Evolutionary conservation across 1,140 invertebrate genomes (phyloP).

Genomic region (Bombus confusus): DNA sequence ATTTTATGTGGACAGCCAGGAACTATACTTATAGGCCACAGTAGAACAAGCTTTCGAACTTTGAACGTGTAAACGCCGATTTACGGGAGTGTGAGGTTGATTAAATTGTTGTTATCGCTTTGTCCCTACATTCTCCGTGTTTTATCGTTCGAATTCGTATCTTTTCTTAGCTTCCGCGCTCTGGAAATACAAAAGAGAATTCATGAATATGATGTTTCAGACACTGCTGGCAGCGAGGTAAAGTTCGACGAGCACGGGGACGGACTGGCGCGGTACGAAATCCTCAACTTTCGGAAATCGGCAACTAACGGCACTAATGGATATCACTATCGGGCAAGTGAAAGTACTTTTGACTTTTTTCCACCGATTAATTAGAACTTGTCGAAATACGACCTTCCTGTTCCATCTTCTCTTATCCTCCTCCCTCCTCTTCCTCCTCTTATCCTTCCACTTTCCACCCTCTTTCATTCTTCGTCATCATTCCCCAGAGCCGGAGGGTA

Average conservation of each 20-base stretch:
- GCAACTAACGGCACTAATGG: constrained; percentile 80
- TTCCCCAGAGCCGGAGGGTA: background rate
- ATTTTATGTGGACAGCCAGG: too few relatives aligned
- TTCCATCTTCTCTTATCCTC: too few relatives aligned
- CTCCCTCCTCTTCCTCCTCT: too few relatives aligned
- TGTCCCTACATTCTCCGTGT: too few relatives aligned
- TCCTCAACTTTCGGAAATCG: constrained; percentile 84
- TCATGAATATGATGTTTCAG: constrained; percentile 76
- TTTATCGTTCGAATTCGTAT: background rate
- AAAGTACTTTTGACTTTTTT: constrained; percentile 32
- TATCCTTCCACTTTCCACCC: too few relatives aligned
- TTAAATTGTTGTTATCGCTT: background rate
- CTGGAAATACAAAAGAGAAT: background rate
- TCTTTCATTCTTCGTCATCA: background rate
- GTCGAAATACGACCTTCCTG: background rate
- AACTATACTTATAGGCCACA: too few relatives aligned
- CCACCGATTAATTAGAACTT: constrained; percentile 52
- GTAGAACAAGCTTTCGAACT: background rate
- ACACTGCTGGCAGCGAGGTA: constrained; percentile 86
- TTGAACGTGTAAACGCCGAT: background rate
- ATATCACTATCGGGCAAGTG: constrained; percentile 85
- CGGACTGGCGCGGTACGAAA: constrained; percentile 86
- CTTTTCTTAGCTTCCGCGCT: background rate
- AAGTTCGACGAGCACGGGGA: constrained; percentile 87
- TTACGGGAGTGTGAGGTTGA: background rate